Base-by-base conservation (phyloP, 2,797 vertebrate genomes). In the Serranus cabrilla region DNA sequence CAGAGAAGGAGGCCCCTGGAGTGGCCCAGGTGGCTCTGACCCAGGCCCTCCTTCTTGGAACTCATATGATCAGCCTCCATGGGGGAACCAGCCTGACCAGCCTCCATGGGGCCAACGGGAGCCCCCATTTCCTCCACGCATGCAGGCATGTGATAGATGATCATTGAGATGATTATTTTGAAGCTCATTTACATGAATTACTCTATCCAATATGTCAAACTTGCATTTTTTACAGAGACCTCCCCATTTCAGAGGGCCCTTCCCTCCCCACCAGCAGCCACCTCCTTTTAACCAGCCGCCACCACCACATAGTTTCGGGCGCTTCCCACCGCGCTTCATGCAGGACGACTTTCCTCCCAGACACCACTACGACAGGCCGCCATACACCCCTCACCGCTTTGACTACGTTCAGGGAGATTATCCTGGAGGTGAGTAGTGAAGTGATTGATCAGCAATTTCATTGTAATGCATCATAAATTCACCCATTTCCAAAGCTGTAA, bases 91-190 rank as follows among this genome's bases (percentile, higher is more conserved):
- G 92, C 96, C 96, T 0, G 98, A 99, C 5, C 97, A 99, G 85
- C 97, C 97, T 0, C 98, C 97, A 3, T 99, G 98, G 98, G 97
- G 97, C 49, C 98, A 99, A 64, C 95, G 98, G 51, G 98, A 99
- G 87, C 97, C 98, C 0, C 97, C 97, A 20, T 99, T 99, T 88
- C 92, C 92, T 56, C 93, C 93, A 20, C 96, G 97, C 68, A 97
- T 99, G 97, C 98, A 94, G 91, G 92, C 50, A 81, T 34, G 89
- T 83, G 31, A 4, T 13, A 16, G 16, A 96, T 50, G 86, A 37
- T 62, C 52, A 14, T 2, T 56, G 1, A n/a, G n/a, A n/a, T 61
- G 11, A 11, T 18, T 13, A 13, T 37, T 46, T 54, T 34, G n/a
- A 13, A 40, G 23, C 21, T 27, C 1, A 20, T 64, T 59, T 23